Base-by-base conservation (phyloP, 1,140 invertebrate genomes). In the Lanistes nyassanus region DNA sequence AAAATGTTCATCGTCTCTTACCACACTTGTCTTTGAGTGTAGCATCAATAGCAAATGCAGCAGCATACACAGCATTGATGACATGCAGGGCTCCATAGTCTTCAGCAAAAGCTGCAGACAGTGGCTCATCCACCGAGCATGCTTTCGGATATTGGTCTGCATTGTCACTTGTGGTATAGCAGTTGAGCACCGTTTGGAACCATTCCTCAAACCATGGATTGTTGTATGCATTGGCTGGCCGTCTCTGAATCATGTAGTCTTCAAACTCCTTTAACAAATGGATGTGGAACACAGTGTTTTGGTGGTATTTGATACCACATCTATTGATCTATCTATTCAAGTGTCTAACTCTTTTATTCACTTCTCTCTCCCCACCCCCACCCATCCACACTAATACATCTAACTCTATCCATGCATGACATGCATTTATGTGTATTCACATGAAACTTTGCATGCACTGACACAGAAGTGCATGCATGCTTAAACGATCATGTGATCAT, bases 191-290 rank as follows among this genome's bases (percentile, higher is more conserved):
- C 26, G 79, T 70, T 75, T 88, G 83, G 77, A 87, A 88, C 74
- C 83, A 88, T 74, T 88, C 85, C 19, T 80, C 79, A 70, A 88
- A 88, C 87, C 87, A 88, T 0, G 85, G 85, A 71, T 88, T 88
- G 39, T 84, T 81, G 42, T 75, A 79, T 16, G 86, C 83, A 69
- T 86, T 86, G 26, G 78, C 76, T 42, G 84, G 83, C 34, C 78
- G 82, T 71, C 83, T 84, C n/a, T 71, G 72, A 23, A 76, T 71
- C 9, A 88, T 74, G 55, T 85, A 86, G n/a, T 75, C 73, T 60
- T 85, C 83, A 82, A 84, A 87, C 11, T 80, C 81, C 60, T 77
- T 29, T 36, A 31, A 31, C 19, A 39, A 65, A 62, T 47, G 19
- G 0, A 13, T 9, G 5, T 47, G 42, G 9, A 9, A 47, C 42